These are phyloP conservation scores for Ormyrus pomaceus DNA, from an alignment of 2,888 invertebrate species.

Conservation along the genomic window DNA sequence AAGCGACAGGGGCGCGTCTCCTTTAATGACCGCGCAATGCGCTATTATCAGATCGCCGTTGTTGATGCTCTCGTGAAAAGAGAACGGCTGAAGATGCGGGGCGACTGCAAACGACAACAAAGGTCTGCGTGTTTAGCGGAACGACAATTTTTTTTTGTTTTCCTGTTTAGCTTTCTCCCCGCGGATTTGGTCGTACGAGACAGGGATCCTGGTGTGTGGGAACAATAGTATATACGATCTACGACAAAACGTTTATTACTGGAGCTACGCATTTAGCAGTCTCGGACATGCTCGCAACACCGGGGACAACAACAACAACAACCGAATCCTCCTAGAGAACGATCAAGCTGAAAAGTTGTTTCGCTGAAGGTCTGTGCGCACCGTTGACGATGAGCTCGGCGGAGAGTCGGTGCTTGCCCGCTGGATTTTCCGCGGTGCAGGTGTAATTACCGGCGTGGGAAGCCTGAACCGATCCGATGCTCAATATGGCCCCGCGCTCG, in stretches of 20 bases:
- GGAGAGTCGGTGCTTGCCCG: conserved; percentile 78
- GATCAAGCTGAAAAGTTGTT: no score
- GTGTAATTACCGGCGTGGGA: conserved; percentile 80
- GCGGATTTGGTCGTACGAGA: no score
- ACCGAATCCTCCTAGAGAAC: no score
- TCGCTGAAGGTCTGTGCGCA: conserved; percentile 53
- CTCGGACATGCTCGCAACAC: no score
- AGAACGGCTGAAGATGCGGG: conserved; percentile 77
- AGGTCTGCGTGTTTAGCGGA: background rate
- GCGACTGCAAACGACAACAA: conserved; percentile 62
- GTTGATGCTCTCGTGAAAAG: conserved; percentile 77
- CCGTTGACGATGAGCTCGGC: conserved; percentile 78
- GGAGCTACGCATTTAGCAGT: no score
- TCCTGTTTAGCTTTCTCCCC: no score
- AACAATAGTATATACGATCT: no score
- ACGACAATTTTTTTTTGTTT: no score
- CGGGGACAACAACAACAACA: no score
- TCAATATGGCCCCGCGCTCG: conserved; percentile 81
- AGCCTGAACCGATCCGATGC: conserved; percentile 78
- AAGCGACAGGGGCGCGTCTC: conserved; percentile 82
- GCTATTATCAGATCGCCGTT: conserved; percentile 85
- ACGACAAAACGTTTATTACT: no score
- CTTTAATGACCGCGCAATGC: conserved; percentile 80
- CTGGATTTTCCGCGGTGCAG: conserved; percentile 79
- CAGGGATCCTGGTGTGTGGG: no score